phyloP scores from a whole-genome alignment of 2,888 invertebrate genomes.

The Bimastos eiseni region DNA sequence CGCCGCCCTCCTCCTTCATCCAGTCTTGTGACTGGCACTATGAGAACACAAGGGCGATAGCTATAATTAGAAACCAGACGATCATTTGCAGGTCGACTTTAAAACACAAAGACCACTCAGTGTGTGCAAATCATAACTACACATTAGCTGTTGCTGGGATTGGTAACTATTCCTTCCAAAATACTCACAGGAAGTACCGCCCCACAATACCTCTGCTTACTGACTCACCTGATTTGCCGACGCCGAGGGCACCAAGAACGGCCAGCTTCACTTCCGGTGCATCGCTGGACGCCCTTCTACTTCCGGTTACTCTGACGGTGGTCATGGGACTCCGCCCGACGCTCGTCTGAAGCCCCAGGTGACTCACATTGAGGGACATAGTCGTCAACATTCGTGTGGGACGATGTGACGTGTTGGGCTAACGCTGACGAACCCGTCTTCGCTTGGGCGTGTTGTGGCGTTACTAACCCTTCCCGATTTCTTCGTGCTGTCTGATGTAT shows the following conservation, averaged over 20 bases:
- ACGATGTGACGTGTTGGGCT: background rate
- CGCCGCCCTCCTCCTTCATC: no score
- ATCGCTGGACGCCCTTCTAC: background rate
- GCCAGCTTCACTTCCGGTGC: background rate
- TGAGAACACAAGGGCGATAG: no score
- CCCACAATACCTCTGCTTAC: no score
- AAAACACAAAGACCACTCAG: no score
- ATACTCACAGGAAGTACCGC: no score
- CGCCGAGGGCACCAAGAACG: background rate
- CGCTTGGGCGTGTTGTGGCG: background rate
- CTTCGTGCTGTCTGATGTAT: no score
- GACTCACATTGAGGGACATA: background rate
- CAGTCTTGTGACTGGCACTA: no score
- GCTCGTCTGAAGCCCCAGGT: background rate
- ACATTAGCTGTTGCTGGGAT: no score
- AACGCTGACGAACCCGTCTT: background rate
- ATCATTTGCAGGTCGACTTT: no score
- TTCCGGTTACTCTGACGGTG: background rate
- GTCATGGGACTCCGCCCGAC: background rate
- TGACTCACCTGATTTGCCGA: constrained; percentile 13
- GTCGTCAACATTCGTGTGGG: background rate
- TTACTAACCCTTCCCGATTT: background rate
- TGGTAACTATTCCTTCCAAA: no score
- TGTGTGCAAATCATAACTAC: no score
- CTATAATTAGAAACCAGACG: no score